Conservation (phyloP, 1,140 invertebrate genomes). For the Diorhabda elongata region DNA sequence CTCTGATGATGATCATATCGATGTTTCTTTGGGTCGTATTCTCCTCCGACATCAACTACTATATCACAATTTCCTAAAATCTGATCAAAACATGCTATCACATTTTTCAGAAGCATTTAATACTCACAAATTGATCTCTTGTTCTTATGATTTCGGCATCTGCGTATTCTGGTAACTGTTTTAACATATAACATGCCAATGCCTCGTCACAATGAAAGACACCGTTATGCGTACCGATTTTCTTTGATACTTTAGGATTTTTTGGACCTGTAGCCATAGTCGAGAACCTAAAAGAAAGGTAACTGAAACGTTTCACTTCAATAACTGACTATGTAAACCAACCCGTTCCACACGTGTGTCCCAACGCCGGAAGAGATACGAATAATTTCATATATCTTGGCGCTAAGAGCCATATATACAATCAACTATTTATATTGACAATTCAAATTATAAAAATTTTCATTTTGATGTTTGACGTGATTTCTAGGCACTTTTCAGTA, state of each 20-base stretch:
- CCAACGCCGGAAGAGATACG: not conserved
- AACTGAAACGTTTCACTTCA: not conserved
- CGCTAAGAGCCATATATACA: not conserved
- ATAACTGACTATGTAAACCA: not conserved
- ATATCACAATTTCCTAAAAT: slow-evolving; percentile 83
- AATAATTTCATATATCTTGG: not conserved
- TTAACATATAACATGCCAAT: slow-evolving; percentile 88
- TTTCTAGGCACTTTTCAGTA: no score
- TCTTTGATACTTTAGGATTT: slow-evolving; percentile 38
- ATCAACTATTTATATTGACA: no score
- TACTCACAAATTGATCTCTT: slow-evolving; percentile 44
- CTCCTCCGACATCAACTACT: slow-evolving; percentile 93
- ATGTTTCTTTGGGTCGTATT: slow-evolving; percentile 71
- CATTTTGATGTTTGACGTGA: no score
- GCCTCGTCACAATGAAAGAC: slow-evolving; percentile 96
- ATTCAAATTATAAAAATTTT: no score
- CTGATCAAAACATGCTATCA: slow-evolving; percentile 26
- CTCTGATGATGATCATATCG: slow-evolving; percentile 96
- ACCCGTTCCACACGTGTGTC: not conserved
- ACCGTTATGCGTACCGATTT: slow-evolving; percentile 76
- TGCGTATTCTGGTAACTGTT: slow-evolving; percentile 73
- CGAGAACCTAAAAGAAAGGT: slow-evolving; percentile 37
- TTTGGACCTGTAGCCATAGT: slow-evolving; percentile 42
- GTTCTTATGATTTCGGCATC: slow-evolving; percentile 79
- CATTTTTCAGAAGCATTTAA: slow-evolving; percentile 3